Evolutionary conservation across 2,113 vertebrate species (phyloP).

Genomic region (Diadophis punctatus): DNA sequence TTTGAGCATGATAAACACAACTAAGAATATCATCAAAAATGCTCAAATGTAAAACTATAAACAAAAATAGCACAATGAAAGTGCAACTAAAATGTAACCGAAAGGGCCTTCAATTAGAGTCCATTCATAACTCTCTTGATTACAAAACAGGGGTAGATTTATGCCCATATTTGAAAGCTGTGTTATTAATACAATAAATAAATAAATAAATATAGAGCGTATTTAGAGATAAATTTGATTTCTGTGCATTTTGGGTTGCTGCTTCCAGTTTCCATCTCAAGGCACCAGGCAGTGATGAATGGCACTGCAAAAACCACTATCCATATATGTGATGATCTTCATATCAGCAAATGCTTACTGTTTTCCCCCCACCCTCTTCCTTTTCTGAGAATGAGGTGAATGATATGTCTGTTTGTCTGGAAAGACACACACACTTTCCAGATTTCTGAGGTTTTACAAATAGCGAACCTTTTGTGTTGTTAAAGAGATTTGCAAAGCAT

Average conservation of each 20-base stretch:
- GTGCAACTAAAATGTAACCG: neutral
- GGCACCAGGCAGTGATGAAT: constrained; percentile 51
- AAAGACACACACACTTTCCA: neutral
- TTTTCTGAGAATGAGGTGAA: neutral
- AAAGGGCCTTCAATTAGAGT: fast-evolving
- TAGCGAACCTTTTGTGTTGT: neutral
- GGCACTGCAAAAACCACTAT: constrained; percentile 50
- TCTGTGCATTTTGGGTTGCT: constrained; percentile 21
- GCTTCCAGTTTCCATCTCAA: constrained; percentile 10
- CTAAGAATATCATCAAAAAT: neutral
- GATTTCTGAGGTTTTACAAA: neutral
- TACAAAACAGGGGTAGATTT: neutral
- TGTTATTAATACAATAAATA: constrained; percentile 2
- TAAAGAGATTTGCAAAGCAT: neutral
- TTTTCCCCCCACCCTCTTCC: neutral
- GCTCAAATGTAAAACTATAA: neutral
- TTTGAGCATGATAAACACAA: neutral
- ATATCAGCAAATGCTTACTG: constrained; percentile 12
- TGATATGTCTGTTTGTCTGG: neutral
- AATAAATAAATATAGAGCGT: fast-evolving
- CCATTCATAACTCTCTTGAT: fast-evolving
- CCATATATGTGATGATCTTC: constrained; percentile 31
- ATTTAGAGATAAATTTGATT: neutral
- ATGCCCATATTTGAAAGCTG: neutral
- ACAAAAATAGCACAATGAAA: neutral